Percentiles rank a stretch among this genome's conserved stretches.
These are phyloP conservation scores for Laspeyria flexula DNA, from an alignment of 2,888 invertebrate species.

Conservation along the genomic window DNA sequence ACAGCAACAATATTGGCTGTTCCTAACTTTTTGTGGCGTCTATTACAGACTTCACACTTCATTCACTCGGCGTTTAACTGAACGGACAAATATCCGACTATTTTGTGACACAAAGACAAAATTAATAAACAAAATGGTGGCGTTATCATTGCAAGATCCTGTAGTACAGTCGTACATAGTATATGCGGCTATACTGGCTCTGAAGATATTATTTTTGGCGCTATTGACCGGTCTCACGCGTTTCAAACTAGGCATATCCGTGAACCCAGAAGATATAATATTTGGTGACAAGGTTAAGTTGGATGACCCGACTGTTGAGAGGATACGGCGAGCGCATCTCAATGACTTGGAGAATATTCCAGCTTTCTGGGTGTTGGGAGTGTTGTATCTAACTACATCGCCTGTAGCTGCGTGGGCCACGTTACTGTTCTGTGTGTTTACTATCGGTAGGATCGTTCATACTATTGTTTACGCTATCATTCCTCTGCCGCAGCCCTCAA, in stretches of 20 bases:
- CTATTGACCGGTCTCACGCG: constrained; percentile 55
- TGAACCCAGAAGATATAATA: constrained; percentile 63
- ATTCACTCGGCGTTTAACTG: too few relatives aligned
- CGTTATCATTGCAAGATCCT: constrained; percentile 52
- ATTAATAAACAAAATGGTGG: constrained; percentile 41
- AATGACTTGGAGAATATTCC: constrained; percentile 91
- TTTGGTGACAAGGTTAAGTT: constrained; percentile 58
- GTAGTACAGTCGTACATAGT: constrained; percentile 61
- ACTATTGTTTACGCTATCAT: constrained; percentile 88
- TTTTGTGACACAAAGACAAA: neutral
- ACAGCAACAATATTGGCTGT: too few relatives aligned
- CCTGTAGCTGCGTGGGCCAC: constrained; percentile 69
- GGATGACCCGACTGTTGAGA: constrained; percentile 71
- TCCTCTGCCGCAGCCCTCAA: constrained; percentile 86
- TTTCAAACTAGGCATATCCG: constrained; percentile 61
- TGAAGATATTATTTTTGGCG: constrained; percentile 60
- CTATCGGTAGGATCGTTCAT: constrained; percentile 84
- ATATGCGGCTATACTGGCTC: constrained; percentile 60
- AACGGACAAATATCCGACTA: constrained; percentile 14
- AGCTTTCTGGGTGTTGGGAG: constrained; percentile 85
- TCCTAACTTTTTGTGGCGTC: too few relatives aligned
- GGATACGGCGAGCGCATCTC: constrained; percentile 85
- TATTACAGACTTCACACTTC: too few relatives aligned
- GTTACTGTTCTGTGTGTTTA: constrained; percentile 73
- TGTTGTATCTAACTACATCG: constrained; percentile 84